A percentile compares a stretch with the other conserved stretches of the same genome.
Conservation (phyloP, 1,140 invertebrate genomes). For the Gonatopus flavifemur region DNA sequence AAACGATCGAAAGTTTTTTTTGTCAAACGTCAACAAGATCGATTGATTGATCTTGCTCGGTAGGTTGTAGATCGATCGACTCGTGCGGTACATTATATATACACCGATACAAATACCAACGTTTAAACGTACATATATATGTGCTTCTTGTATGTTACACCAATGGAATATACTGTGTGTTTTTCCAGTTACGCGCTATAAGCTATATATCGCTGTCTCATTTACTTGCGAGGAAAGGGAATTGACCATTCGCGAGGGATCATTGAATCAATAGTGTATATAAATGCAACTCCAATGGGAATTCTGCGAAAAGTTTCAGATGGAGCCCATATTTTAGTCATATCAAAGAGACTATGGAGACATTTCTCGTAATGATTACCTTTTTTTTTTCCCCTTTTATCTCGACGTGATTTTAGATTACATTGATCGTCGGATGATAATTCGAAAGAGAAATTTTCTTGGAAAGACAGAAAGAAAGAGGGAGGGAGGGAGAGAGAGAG, state of each 20-base stretch:
- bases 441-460: background rate
- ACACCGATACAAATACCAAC: constrained; percentile 1
- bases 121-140: constrained; percentile 3
- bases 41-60: constrained; percentile 27
- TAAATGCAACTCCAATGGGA: too few species aligned
- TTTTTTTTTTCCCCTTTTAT: constrained; percentile 8
- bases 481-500: constrained; percentile 1
- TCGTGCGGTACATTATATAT: constrained; percentile 21
- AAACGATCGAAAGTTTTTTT: constrained; percentile 35
- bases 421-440: background rate
- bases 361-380: too few species aligned
- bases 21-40: constrained; percentile 34
- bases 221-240: background rate
- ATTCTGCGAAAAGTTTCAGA: too few species aligned
- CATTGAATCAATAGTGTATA: constrained; percentile 5
- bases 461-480: background rate
- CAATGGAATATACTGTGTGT: constrained; percentile 4
- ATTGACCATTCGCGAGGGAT: background rate
- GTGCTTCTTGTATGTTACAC: constrained; percentile 4
- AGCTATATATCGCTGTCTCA: constrained; percentile 2
- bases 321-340: too few species aligned
- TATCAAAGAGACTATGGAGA: too few species aligned
- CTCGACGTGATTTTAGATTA: background rate
- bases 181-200: too few species aligned
- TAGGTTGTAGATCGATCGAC: constrained; percentile 9